phyloP scores from a whole-genome alignment of 2,113 vertebrate genomes.

The Cottus gobio region DNA sequence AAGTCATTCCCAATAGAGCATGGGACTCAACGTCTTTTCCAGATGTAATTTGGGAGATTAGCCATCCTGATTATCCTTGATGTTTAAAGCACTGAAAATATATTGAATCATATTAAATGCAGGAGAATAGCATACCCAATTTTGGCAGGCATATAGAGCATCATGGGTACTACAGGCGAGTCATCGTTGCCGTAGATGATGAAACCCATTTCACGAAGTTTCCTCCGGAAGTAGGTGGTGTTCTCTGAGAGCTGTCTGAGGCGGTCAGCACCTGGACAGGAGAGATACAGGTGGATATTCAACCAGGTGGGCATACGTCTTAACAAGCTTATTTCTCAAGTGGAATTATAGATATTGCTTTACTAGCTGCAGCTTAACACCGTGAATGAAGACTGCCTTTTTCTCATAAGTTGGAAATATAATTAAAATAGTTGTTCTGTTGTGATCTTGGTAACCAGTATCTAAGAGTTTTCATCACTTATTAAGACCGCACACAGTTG shows the following conservation, averaged over 20 bases:
- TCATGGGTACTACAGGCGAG: slow-evolving; percentile 95
- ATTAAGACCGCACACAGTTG: no score
- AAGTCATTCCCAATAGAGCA: background rate
- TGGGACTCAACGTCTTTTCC: background rate
- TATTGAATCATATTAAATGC: background rate
- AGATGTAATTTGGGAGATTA: background rate
- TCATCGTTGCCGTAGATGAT: slow-evolving; percentile 97
- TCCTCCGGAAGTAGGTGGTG: slow-evolving; percentile 92
- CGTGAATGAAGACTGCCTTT: background rate
- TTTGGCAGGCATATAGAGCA: slow-evolving; percentile 99
- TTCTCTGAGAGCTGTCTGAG: slow-evolving; percentile 92
- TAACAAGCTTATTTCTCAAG: background rate
- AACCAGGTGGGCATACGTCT: background rate
- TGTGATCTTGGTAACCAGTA: background rate
- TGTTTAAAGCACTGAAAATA: background rate
- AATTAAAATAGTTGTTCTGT: background rate
- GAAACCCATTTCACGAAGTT: slow-evolving; percentile 92
- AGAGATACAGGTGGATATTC: background rate
- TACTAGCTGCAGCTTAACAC: background rate
- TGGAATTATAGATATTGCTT: background rate
- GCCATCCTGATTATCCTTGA: background rate
- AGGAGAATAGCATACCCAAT: slow-evolving; percentile 85
- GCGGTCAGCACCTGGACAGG: slow-evolving; percentile 85
- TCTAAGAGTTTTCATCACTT: background rate
- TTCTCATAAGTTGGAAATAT: no score